A percentile compares a stretch with the other conserved stretches of the same genome.
These are phyloP conservation scores for Perccottus glenii DNA, from an alignment of 2,113 vertebrate genomes.

Conservation along the genomic window DNA sequence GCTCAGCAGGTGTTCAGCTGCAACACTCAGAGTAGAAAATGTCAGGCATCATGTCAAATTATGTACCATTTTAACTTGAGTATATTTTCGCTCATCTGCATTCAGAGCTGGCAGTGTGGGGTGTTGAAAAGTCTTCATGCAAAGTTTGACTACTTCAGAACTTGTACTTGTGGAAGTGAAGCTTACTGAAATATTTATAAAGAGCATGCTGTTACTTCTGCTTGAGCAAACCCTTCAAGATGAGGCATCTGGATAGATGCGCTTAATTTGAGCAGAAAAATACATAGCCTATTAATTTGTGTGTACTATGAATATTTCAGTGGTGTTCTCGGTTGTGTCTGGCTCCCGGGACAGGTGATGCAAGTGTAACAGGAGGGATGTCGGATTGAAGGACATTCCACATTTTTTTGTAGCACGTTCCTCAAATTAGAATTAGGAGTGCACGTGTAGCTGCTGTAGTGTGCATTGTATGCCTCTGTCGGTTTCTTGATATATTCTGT, in stretches of 20 bases:
- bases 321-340: slow-evolving; percentile 32
- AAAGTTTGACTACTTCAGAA: slow-evolving; percentile 24
- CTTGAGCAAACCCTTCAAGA: slow-evolving; percentile 47
- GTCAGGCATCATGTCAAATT: slow-evolving; percentile 19
- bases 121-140: slow-evolving; percentile 34
- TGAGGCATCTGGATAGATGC: slow-evolving; percentile 19
- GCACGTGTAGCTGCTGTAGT: too few species aligned
- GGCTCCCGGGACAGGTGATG: slow-evolving; percentile 50
- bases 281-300: slow-evolving; percentile 66
- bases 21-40: neutral
- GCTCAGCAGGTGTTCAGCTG: too few species aligned
- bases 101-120: slow-evolving; percentile 29
- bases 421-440: too few species aligned
- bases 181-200: slow-evolving; percentile 64
- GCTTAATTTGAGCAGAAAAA: slow-evolving; percentile 66
- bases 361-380: slow-evolving; percentile 16
- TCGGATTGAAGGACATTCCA: slow-evolving; percentile 1
- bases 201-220: slow-evolving; percentile 42
- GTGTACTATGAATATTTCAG: slow-evolving; percentile 64
- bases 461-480: too few species aligned
- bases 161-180: slow-evolving; percentile 30
- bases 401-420: too few species aligned
- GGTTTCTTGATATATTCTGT: too few species aligned
- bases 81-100: slow-evolving; percentile 29
- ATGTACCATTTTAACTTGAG: slow-evolving; percentile 29